Evolutionary conservation across 1,140 invertebrate genomes (phyloP).

Genomic region (Aphelenchoides fujianensis): DNA sequence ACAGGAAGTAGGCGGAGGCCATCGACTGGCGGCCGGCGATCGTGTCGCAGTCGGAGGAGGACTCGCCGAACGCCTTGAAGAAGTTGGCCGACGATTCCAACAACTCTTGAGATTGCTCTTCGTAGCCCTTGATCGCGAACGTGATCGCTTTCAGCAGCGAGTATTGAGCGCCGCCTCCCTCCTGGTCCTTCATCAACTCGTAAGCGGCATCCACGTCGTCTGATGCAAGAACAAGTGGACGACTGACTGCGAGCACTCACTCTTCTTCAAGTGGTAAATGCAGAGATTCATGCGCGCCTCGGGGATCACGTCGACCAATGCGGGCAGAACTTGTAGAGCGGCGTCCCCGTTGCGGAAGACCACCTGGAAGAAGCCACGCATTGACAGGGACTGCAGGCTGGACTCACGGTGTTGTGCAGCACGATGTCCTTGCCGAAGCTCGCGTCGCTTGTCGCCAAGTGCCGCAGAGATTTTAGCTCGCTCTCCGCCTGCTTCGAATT

Average conservation of each 20-base stretch:
- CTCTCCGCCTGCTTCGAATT: constrained; percentile 86
- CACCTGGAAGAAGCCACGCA: constrained; percentile 61
- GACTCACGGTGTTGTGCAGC: constrained; percentile 81
- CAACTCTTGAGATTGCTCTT: constrained; percentile 79
- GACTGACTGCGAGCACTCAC: constrained; percentile 60
- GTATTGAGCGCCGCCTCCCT: constrained; percentile 87
- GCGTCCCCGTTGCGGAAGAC: constrained; percentile 92
- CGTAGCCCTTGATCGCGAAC: constrained; percentile 85
- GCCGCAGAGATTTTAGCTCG: constrained; percentile 53
- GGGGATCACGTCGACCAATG: constrained; percentile 86
- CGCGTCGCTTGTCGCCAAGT: constrained; percentile 37
- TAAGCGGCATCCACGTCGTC: constrained; percentile 85
- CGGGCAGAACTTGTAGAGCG: constrained; percentile 82
- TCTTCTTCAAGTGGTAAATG: constrained; percentile 85
- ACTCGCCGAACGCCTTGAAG: constrained; percentile 90
- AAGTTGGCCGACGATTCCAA: constrained; percentile 91
- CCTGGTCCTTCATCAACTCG: constrained; percentile 82
- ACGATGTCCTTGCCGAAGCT: constrained; percentile 70
- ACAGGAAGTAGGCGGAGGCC: constrained; percentile 90
- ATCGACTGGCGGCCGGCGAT: constrained; percentile 85
- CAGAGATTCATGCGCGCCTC: constrained; percentile 93
- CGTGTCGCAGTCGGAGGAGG: constrained; percentile 83
- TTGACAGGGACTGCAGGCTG: constrained; percentile 16
- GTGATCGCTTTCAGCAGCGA: constrained; percentile 95
- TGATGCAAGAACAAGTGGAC: constrained; percentile 37